Conservation (phyloP, 2,888 invertebrate genomes). For the Xestobium rufovillosum region DNA sequence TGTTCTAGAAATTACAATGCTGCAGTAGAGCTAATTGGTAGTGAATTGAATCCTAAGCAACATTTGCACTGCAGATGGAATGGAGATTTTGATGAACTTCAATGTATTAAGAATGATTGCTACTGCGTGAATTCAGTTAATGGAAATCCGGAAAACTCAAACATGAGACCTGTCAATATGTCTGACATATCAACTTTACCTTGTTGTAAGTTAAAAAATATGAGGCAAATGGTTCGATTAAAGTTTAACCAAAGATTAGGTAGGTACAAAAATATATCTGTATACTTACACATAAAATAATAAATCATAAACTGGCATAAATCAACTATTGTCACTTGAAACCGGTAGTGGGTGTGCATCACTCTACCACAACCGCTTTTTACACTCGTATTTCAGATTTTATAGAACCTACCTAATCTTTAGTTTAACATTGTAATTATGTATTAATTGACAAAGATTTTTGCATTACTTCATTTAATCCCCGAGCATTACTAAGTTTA, state of each 20-base stretch:
- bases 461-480: too few species aligned
- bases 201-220: conserved; percentile 38
- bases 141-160: conserved; percentile 43
- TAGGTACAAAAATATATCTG: too few species aligned
- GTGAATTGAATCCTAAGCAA: conserved; percentile 36
- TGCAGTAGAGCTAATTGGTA: conserved; percentile 41
- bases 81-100: conserved; percentile 61
- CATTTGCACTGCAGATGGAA: conserved; percentile 54
- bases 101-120: conserved; percentile 54
- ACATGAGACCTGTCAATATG: conserved; percentile 31
- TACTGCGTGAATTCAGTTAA: conserved; percentile 53
- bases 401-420: too few species aligned
- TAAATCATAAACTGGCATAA: too few species aligned
- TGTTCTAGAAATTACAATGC: conserved; percentile 52
- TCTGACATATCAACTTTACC: conserved; percentile 33
- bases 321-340: too few species aligned
- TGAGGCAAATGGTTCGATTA: conserved; percentile 4
- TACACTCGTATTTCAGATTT: too few species aligned
- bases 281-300: too few species aligned
- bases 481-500: conserved; percentile 1
- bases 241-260: too few species aligned
- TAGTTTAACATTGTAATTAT: too few species aligned
- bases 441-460: too few species aligned
- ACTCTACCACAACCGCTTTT: too few species aligned
- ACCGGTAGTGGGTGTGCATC: too few species aligned